Evolutionary conservation across 2,888 invertebrate genomes (phyloP).

Genomic region (Apantesis nais): DNA sequence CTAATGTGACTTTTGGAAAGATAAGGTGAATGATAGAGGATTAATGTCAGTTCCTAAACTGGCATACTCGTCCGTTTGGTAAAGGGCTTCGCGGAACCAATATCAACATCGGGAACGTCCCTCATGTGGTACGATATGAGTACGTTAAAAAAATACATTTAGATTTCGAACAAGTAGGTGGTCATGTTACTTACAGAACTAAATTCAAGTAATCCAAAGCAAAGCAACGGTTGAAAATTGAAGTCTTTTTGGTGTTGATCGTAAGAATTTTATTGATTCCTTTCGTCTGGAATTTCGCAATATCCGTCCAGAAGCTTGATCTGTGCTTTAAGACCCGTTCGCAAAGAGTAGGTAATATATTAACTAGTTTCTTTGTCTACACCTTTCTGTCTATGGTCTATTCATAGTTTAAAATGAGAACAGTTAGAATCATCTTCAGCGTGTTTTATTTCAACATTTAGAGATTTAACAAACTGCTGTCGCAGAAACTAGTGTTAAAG

Average conservation of each 20-base stretch:
- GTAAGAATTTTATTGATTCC: not conserved
- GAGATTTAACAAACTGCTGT: too few relatives aligned
- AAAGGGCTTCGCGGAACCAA: not conserved
- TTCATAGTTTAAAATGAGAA: too few relatives aligned
- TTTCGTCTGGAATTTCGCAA: not conserved
- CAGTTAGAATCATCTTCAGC: too few relatives aligned
- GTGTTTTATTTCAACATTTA: too few relatives aligned
- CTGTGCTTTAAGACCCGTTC: not conserved
- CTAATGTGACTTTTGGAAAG: not conserved
- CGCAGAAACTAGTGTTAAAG: too few relatives aligned
- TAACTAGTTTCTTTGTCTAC: not conserved
- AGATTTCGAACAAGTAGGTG: not conserved
- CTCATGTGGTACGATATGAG: not conserved
- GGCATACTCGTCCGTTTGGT: not conserved
- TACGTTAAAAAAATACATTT: not conserved
- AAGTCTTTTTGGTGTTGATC: not conserved
- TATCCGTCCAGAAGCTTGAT: not conserved
- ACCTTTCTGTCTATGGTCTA: not conserved
- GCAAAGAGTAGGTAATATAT: not conserved
- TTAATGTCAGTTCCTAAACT: too few relatives aligned
- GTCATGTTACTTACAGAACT: not conserved
- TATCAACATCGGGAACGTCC: not conserved
- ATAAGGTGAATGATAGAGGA: not conserved
- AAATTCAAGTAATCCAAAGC: not conserved
- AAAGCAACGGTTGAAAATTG: too few relatives aligned